A percentile compares a stretch with the other conserved stretches of the same genome.
Evolutionary conservation across 1,140 invertebrate species (phyloP).

Genomic region (Drosophila serrata): DNA sequence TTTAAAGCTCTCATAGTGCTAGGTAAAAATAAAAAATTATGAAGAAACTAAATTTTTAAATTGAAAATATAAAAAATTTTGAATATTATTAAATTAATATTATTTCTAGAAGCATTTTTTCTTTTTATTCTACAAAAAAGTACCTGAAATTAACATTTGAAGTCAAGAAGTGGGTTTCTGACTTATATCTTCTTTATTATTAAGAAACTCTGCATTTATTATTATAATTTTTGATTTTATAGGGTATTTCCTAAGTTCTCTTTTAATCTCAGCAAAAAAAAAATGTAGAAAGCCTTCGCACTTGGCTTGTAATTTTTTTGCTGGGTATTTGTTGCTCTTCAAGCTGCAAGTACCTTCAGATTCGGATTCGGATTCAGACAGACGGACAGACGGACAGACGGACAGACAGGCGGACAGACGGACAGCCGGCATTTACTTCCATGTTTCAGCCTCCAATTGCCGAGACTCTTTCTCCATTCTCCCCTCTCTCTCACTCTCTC

Average conservation of each 20-base stretch:
- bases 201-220: not conserved
- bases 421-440: conserved; percentile 61
- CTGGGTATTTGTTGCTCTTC: conserved; percentile 66
- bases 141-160: too few relatives aligned
- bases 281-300: conserved; percentile 15
- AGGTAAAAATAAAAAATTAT: too few relatives aligned
- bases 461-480: conserved; percentile 10
- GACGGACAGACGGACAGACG: conserved; percentile 17
- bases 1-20: too few relatives aligned
- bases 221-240: not conserved
- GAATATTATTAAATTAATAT: not conserved
- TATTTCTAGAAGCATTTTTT: not conserved
- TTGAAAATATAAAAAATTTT: too few relatives aligned
- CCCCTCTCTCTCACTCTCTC: not conserved
- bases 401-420: conserved; percentile 37
- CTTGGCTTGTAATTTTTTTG: conserved; percentile 34
- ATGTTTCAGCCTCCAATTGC: conserved; percentile 64
- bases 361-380: conserved; percentile 51
- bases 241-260: conserved; percentile 20
- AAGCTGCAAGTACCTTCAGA: conserved; percentile 69
- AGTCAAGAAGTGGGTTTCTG: too few relatives aligned
- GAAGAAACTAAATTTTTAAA: too few relatives aligned
- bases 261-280: not conserved
- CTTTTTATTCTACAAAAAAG: too few relatives aligned
- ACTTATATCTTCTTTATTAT: too few relatives aligned